Evolutionary conservation across 30 jellyfish, hydroid and myxozoan species (phyloP), one percentile per base, ranked within the genome.

Genomic region (Cassiopea xamachana): DNA sequence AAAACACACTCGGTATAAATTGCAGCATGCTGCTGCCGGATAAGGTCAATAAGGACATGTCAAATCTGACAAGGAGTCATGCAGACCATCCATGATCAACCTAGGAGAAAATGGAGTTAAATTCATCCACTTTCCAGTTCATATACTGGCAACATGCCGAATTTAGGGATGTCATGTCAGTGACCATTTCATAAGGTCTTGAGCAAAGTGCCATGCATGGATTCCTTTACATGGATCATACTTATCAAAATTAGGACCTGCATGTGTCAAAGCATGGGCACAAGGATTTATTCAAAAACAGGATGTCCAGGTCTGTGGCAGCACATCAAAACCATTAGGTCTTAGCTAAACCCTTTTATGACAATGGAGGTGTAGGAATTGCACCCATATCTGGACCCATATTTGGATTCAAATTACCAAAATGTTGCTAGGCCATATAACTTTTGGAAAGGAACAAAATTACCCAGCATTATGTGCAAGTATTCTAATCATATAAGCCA

Each of bases 1-100:
- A 64, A 16, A 64, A 64, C 74, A 64, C 43, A 13, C 27, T 64
- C 43, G 15, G 43, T 9, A 64, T 64, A 9, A 19, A 3, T 75
- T 75, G 84, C 84, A 75, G 46, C 84, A 75, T 75, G 84, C 84
- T 45, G 39, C 46, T 49, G 75, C 50, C 15, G 87, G 73, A 78
- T 78, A 60, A 16, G 87, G 75, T 78, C 87, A 71, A 71, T 71
- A 18, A 71, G 50, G 80, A 17, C 19, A 64, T 71, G 1, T 19
- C 80, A 71, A 2, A 3, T 7, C 51, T 71, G 6, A 64, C 80
- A 43, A 18, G 80, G 51, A 71, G 80, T 4, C 80, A 71, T 7
- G 15, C 39, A 39, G 58, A 68, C 17, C 51, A 71, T 71, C 16
- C 80, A 19, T 71, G 50, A 3, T 71, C 80, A 71, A 71, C 55